phyloP scores from a whole-genome alignment of 23 tunicate species.

The Aplidium turbinatum region DNA sequence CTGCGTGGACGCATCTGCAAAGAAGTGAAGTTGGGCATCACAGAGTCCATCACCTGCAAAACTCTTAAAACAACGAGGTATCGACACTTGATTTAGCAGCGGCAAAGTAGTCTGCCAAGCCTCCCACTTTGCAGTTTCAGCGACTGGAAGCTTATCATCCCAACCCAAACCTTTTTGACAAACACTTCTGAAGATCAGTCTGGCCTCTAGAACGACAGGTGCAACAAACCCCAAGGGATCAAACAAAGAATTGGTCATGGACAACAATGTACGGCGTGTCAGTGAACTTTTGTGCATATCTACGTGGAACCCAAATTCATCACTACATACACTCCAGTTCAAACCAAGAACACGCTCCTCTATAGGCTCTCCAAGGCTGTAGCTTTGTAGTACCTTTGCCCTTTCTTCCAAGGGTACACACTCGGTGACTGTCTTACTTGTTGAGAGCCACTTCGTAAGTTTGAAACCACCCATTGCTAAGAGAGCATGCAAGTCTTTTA shows the following conservation, averaged over 20 bases:
- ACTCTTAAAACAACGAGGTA: too few species aligned
- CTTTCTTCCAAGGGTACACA: not conserved
- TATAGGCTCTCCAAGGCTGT: not conserved
- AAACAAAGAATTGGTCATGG: slow-evolving; percentile 13
- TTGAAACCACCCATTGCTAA: not conserved
- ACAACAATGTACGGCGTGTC: slow-evolving; percentile 25
- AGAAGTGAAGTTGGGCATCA: not conserved
- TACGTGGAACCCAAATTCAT: slow-evolving; percentile 5
- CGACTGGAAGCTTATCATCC: slow-evolving; percentile 1
- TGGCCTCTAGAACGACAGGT: slow-evolving; percentile 12
- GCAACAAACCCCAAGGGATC: slow-evolving; percentile 6
- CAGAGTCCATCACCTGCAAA: not conserved
- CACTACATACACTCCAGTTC: slow-evolving; percentile 8
- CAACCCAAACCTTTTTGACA: not conserved
- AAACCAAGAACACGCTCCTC: slow-evolving; percentile 45
- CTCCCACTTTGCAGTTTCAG: not conserved
- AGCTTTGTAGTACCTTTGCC: not conserved
- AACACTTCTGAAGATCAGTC: not conserved
- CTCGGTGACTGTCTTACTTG: not conserved
- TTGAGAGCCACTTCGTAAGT: slow-evolving; percentile 13
- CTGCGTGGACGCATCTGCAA: slow-evolving; percentile 12
- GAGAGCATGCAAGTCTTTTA: not conserved
- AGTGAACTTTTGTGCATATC: slow-evolving; percentile 4
- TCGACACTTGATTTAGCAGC: not conserved
- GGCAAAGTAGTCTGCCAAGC: not conserved